These are phyloP conservation scores for Eudyptes chrysolophus DNA, from an alignment of 2,113 vertebrate species.

Conservation along the genomic window DNA sequence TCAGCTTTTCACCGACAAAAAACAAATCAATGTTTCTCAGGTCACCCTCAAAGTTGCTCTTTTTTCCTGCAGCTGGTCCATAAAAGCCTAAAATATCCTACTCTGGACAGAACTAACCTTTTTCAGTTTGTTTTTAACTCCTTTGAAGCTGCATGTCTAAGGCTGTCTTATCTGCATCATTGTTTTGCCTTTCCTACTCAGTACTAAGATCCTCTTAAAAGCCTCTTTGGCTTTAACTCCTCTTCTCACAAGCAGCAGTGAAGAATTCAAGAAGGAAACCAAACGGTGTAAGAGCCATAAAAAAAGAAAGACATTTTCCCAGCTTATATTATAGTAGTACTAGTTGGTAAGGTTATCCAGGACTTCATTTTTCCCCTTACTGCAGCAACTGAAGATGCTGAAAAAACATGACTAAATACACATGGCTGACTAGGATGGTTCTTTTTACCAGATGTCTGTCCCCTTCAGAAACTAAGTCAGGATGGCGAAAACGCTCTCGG, in stretches of 20 bases:
- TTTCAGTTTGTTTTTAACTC: neutral
- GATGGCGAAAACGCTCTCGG: neutral
- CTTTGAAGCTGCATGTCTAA: neutral
- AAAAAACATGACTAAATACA: neutral
- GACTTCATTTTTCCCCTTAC: neutral
- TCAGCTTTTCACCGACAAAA: constrained; percentile 1
- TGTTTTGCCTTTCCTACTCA: neutral
- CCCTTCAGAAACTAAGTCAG: neutral
- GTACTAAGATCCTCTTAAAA: neutral
- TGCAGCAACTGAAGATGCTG: neutral
- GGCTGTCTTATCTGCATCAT: neutral
- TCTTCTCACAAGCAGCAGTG: neutral
- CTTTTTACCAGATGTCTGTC: constrained; percentile 6
- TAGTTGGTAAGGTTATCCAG: neutral
- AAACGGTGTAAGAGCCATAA: neutral
- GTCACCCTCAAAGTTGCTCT: neutral
- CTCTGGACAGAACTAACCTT: neutral
- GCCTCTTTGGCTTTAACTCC: neutral
- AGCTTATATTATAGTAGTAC: neutral
- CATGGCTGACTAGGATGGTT: neutral
- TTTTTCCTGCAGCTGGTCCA: neutral
- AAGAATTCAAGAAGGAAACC: constrained; percentile 11
- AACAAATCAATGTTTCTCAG: neutral
- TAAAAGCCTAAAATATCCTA: neutral
- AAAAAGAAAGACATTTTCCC: neutral